A percentile compares a stretch with the other conserved stretches of the same genome.
Evolutionary conservation across 2,113 vertebrate species (phyloP).

Genomic region (Ovis canadensis): DNA sequence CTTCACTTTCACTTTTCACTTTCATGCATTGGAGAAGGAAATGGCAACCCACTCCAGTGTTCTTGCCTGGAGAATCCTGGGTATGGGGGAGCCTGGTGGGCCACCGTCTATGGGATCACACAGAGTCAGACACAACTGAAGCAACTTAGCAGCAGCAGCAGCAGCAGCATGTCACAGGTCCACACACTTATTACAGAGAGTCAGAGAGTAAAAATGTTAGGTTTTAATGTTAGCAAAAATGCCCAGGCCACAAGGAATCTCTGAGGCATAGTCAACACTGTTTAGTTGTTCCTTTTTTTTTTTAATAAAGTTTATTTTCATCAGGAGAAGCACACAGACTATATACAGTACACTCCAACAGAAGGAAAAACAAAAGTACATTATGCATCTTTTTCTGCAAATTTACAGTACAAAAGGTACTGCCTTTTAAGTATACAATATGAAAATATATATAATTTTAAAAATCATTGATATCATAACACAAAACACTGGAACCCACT

Average conservation of each 20-base stretch:
- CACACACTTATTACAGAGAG: background rate
- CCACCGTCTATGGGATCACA: background rate
- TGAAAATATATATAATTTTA: constrained; percentile 63
- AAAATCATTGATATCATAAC: background rate
- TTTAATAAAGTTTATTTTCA: constrained; percentile 84
- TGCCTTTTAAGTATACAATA: constrained; percentile 80
- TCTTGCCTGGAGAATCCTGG: background rate
- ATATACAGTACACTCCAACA: constrained; percentile 87
- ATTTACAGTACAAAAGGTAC: constrained; percentile 90
- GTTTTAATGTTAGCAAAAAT: background rate
- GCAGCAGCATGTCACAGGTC: background rate
- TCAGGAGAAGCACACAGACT: constrained; percentile 84
- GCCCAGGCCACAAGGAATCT: background rate
- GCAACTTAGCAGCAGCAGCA: background rate
- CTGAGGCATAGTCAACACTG: background rate
- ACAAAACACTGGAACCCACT: background rate
- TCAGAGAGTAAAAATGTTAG: background rate
- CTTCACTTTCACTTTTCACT: background rate
- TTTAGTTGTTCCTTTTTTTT: background rate
- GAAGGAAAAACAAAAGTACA: constrained; percentile 90
- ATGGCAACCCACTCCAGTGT: background rate
- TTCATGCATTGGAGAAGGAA: background rate
- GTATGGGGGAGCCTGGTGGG: background rate
- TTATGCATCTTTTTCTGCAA: constrained; percentile 86
- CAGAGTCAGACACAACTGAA: background rate